These are phyloP conservation scores for Drosophila persimilis DNA, from an alignment of 1,140 invertebrate genomes.

Conservation along the genomic window DNA sequence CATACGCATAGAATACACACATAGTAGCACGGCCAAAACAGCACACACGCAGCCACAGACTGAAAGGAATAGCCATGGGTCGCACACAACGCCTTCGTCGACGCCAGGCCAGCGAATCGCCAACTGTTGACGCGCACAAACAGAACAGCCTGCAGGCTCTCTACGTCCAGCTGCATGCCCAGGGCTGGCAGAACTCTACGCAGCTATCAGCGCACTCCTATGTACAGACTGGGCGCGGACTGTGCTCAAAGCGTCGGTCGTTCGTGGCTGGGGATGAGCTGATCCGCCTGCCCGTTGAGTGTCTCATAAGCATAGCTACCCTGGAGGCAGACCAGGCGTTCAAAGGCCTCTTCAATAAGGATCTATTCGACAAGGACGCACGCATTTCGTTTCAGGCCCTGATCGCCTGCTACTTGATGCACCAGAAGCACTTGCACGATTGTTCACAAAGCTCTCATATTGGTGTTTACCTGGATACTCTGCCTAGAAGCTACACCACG, in stretches of 20 bases:
- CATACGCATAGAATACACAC: slow-evolving; percentile 21
- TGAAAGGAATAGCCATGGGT: slow-evolving; percentile 56
- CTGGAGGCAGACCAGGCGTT: slow-evolving; percentile 67
- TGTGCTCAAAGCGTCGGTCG: slow-evolving; percentile 57
- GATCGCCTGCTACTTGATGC: slow-evolving; percentile 86
- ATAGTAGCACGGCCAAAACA: slow-evolving; percentile 61
- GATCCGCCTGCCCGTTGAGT: slow-evolving; percentile 61
- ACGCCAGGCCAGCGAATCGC: slow-evolving; percentile 7
- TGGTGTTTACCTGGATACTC: slow-evolving; percentile 85
- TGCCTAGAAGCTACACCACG: slow-evolving; percentile 85
- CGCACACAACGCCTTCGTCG: slow-evolving; percentile 61
- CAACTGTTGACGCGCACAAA: background rate
- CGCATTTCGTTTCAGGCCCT: slow-evolving; percentile 84
- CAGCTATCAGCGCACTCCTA: slow-evolving; percentile 47
- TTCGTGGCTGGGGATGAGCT: slow-evolving; percentile 51
- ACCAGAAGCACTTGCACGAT: slow-evolving; percentile 83
- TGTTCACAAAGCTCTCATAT: slow-evolving; percentile 56
- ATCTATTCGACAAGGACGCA: slow-evolving; percentile 53
- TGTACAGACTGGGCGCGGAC: slow-evolving; percentile 60
- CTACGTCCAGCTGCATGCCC: slow-evolving; percentile 41
- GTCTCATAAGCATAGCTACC: slow-evolving; percentile 66
- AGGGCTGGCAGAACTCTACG: slow-evolving; percentile 68
- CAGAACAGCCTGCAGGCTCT: slow-evolving; percentile 38
- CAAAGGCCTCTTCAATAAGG: slow-evolving; percentile 54
- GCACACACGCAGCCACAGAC: slow-evolving; percentile 50